Evolutionary conservation across 2,797 vertebrate species (phyloP).

Genomic region (Staurois parvus): DNA sequence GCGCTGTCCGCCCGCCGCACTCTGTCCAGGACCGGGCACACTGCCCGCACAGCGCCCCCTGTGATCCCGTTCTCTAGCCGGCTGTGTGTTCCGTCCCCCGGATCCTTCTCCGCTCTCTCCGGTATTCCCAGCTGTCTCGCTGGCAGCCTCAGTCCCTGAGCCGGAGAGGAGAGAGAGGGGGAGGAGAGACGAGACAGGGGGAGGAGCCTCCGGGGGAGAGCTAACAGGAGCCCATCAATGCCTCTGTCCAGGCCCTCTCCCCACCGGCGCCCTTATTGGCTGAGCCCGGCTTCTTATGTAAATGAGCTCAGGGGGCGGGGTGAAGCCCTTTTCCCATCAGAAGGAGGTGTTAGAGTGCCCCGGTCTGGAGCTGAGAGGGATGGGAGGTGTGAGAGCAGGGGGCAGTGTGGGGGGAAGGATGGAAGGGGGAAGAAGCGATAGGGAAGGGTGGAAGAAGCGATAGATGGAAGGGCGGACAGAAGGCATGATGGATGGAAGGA

Average conservation of each 20-base stretch:
- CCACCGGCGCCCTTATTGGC: slow-evolving; percentile 28
- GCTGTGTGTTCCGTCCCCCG: neutral
- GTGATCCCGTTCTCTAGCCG: neutral
- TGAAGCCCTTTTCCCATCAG: neutral
- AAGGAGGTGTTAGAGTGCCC: slow-evolving; percentile 55
- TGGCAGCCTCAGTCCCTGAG: slow-evolving; percentile 24
- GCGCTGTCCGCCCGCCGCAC: neutral
- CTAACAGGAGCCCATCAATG: slow-evolving; percentile 55
- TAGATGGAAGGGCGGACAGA: too few relatives aligned
- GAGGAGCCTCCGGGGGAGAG: slow-evolving; percentile 49
- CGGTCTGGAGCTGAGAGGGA: slow-evolving; percentile 42
- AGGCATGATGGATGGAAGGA: too few relatives aligned
- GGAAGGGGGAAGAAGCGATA: neutral
- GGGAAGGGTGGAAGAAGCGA: too few relatives aligned
- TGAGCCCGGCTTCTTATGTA: slow-evolving; percentile 35
- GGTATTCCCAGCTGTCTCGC: slow-evolving; percentile 49
- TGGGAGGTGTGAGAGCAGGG: slow-evolving; percentile 23
- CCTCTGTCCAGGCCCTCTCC: slow-evolving; percentile 29
- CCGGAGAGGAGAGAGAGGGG: slow-evolving; percentile 16
- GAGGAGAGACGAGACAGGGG: neutral
- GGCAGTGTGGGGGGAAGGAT: neutral
- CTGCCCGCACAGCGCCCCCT: too few relatives aligned
- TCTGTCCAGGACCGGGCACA: neutral
- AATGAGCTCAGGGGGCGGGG: slow-evolving; percentile 42
- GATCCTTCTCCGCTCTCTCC: slow-evolving; percentile 22